phyloP scores from a whole-genome alignment of 2,113 vertebrate species.

The Chlamydotis undulata region DNA sequence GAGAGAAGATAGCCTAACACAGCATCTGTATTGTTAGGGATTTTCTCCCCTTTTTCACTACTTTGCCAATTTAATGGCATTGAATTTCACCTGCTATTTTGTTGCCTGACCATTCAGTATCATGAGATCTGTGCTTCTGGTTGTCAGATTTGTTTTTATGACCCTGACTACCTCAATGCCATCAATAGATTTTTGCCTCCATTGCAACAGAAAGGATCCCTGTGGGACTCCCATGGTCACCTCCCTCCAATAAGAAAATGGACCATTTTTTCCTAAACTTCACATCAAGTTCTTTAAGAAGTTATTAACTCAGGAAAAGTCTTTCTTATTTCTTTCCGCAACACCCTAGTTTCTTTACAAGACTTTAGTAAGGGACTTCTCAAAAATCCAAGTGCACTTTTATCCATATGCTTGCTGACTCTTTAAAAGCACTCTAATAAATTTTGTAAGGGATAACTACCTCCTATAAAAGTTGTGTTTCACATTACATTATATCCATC shows the following conservation, averaged over 20 bases:
- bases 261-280: not conserved
- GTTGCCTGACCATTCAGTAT: not conserved
- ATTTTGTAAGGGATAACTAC: slow-evolving; percentile 10
- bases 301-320: not conserved
- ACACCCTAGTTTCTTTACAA: not conserved
- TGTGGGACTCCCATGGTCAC: not conserved
- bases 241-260: not conserved
- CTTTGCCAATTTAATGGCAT: not conserved
- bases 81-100: not conserved
- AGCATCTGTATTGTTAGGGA: not conserved
- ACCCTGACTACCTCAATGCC: not conserved
- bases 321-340: not conserved
- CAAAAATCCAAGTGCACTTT: not conserved
- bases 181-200: not conserved
- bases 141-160: not conserved
- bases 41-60: not conserved
- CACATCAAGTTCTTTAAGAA: not conserved
- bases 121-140: not conserved
- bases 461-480: not conserved
- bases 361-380: not conserved
- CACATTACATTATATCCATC: not conserved
- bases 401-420: not conserved
- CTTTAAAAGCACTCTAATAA: not conserved
- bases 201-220: not conserved
- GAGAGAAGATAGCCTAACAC: not conserved